Conservation (phyloP, 2,797 vertebrate genomes). For the Fundulus diaphanus region DNA sequence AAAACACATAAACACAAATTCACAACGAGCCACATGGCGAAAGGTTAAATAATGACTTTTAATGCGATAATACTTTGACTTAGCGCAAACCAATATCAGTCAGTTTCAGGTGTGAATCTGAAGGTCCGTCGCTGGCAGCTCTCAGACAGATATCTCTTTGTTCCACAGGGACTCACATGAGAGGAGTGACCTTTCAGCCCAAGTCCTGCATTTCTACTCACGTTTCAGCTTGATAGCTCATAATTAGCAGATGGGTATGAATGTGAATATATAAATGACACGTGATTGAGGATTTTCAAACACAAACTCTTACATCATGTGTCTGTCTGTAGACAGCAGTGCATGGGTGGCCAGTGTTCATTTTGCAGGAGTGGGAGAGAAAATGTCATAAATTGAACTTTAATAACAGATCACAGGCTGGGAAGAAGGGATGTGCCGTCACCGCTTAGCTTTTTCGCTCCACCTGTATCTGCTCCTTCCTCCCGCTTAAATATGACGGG, state of each 20-base stretch:
- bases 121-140: constrained; percentile 33
- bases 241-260: constrained; percentile 19
- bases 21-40: constrained; percentile 24
- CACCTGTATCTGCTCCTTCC: constrained; percentile 4
- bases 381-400: constrained; percentile 64
- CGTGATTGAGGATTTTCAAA: constrained; percentile 8
- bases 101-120: constrained; percentile 31
- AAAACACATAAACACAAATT: constrained; percentile 44
- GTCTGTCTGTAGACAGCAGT: constrained; percentile 3
- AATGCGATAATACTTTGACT: constrained; percentile 15
- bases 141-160: constrained; percentile 28
- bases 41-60: constrained; percentile 52
- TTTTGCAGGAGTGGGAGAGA: constrained; percentile 36
- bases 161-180: constrained; percentile 15
- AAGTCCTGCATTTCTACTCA: constrained; percentile 28
- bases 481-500: constrained; percentile 30
- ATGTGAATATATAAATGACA: constrained; percentile 32
- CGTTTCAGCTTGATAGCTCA: constrained; percentile 26
- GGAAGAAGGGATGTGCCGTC: constrained; percentile 45
- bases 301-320: constrained; percentile 8
- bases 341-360: constrained; percentile 17
- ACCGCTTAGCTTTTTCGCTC: constrained; percentile 17
- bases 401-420: constrained; percentile 65
- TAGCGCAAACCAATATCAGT: constrained; percentile 33
- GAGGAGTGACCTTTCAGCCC: constrained; percentile 47